Evolutionary conservation across 2,113 vertebrate genomes (phyloP), one percentile per base, ranked within the genome.

Genomic region (Centropus unirufus): DNA sequence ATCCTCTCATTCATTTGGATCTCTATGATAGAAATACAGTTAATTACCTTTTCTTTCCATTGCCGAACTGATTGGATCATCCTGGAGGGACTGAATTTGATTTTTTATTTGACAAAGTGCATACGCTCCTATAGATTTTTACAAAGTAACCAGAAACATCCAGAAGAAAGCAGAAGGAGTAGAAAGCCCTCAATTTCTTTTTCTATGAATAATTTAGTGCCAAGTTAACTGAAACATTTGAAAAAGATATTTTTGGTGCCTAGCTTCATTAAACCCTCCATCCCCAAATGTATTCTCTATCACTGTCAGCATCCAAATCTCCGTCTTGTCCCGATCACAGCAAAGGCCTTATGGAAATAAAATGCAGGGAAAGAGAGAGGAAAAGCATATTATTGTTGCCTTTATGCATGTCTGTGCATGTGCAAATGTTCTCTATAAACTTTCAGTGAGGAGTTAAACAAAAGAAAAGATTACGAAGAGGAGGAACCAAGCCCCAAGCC

Each of bases 181-280:
- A 68, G 72, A 91, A 92, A 92, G 57, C 59, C 90, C 81, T 92
- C 75, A 29, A 39, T 91, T 89, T 87, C 55, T 96, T 86, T 95
- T 95, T 80, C 87, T 84, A 89, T 95, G 93, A 95, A 93, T 91
- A 96, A 95, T 94, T 91, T 91, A 94, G 85, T 96, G 93, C 92
- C 94, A 96, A 94, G 54, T 95, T 94, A 96, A 94, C 36, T 46
- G 88, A 88, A 79, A 93, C 90, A 0, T 90, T 74, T 89, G 91
- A 91, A 83, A 92, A 95, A 85, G 62, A 89, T 86, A 21, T 78
- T 96, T 92, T 94, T 89, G 87, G 79, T 95, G 75, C 83, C 89
- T 90, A 77, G 92, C 89, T 97, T 91, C 95, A 91, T 96, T 95
- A 92, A 94, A 72, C 77, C 26, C 44, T 91, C 69, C 78, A 74